Conservation (phyloP, 2,797 vertebrate genomes). For the Anableps anableps region DNA sequence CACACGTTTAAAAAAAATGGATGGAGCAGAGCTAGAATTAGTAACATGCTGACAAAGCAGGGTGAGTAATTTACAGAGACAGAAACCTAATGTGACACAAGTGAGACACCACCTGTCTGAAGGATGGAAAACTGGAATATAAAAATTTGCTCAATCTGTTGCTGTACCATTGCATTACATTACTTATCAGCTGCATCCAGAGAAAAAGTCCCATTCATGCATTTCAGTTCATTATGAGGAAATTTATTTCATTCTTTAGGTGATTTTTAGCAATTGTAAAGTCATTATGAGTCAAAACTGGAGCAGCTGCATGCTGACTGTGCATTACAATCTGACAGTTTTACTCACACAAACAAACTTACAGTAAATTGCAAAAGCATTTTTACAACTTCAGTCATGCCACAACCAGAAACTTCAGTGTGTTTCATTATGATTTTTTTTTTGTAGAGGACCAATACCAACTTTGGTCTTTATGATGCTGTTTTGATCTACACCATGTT, state of each 20-base stretch:
- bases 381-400: background rate
- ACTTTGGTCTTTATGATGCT: too few relatives aligned
- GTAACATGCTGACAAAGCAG: conserved; percentile 59
- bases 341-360: background rate
- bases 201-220: background rate
- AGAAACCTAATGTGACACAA: conserved; percentile 53
- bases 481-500: too few relatives aligned
- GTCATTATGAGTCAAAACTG: background rate
- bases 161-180: background rate
- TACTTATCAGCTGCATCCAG: background rate
- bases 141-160: background rate
- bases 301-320: background rate
- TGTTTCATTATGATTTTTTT: background rate
- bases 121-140: background rate
- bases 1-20: conserved; percentile 44
- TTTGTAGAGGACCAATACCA: background rate
- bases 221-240: background rate
- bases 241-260: background rate
- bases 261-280: conserved; percentile 1
- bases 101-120: conserved; percentile 26
- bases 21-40: conserved; percentile 66
- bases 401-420: background rate
- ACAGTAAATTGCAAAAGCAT: background rate
- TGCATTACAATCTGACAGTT: conserved; percentile 9
- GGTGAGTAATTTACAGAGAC: conserved; percentile 61